A percentile compares a stretch with the other conserved stretches of the same genome.
Evolutionary conservation across 1,140 invertebrate genomes (phyloP).

Genomic region (fruit fly (Drosophila melanogaster)): Release_6_plus_ISO1_MT NT_033779.5:18343501-18344000

Average conservation of each 20-base stretch:
- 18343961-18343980: constrained; percentile 74
- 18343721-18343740: constrained; percentile 56
- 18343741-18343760: constrained; percentile 71
- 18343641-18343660: not conserved
- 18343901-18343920: constrained; percentile 24
- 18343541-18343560: constrained; percentile 55
- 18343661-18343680: not conserved
- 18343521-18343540: constrained; percentile 42
- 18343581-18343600: constrained; percentile 82
- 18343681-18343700: constrained; percentile 16
- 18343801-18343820: constrained; percentile 41
- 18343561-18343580: constrained; percentile 80
- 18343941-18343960: constrained; percentile 19
- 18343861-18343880: constrained; percentile 21
- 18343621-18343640: constrained; percentile 64
- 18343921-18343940: constrained; percentile 35
- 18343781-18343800: constrained; percentile 11
- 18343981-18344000: constrained; percentile 73
- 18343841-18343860: not conserved
- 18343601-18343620: constrained; percentile 76
- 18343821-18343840: constrained; percentile 23
- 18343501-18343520: constrained; percentile 18
- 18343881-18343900: constrained; percentile 30
- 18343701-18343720: constrained; percentile 42
- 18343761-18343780: constrained; percentile 32